A percentile compares a stretch with the other conserved stretches of the same genome.
Conservation (phyloP, 2,797 vertebrate species). For the Macropodus opercularis region DNA sequence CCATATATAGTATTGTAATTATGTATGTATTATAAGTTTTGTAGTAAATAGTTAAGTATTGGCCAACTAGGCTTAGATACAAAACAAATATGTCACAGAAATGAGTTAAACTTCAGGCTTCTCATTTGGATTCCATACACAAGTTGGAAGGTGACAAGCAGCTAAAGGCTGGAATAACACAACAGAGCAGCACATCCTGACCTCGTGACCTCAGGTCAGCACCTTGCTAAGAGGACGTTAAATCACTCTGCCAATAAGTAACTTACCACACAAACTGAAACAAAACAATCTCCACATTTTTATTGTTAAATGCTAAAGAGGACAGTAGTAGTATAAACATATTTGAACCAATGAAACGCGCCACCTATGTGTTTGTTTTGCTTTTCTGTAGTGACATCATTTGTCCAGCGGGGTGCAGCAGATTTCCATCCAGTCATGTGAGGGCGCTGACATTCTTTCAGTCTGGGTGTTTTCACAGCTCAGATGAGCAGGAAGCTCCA, state of each 20-base stretch:
- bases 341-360: not conserved
- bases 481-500: constrained; percentile 19
- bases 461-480: constrained; percentile 11
- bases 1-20: no score
- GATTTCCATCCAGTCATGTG: constrained; percentile 17
- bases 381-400: constrained; percentile 23
- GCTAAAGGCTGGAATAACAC: not conserved
- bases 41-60: not conserved
- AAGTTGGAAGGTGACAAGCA: not conserved
- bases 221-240: not conserved
- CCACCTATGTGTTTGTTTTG: not conserved
- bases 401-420: constrained; percentile 70
- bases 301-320: not conserved
- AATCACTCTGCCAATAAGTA: not conserved
- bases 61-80: not conserved
- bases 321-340: no score
- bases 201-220: not conserved
- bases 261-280: not conserved
- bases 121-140: not conserved
- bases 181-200: not conserved
- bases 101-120: not conserved
- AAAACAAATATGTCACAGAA: not conserved
- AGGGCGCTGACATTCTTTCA: not conserved
- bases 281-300: not conserved
- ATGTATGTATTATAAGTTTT: no score